Base-by-base conservation (phyloP, 2,113 vertebrate species). In the Tragelaphus scriptus region DNA sequence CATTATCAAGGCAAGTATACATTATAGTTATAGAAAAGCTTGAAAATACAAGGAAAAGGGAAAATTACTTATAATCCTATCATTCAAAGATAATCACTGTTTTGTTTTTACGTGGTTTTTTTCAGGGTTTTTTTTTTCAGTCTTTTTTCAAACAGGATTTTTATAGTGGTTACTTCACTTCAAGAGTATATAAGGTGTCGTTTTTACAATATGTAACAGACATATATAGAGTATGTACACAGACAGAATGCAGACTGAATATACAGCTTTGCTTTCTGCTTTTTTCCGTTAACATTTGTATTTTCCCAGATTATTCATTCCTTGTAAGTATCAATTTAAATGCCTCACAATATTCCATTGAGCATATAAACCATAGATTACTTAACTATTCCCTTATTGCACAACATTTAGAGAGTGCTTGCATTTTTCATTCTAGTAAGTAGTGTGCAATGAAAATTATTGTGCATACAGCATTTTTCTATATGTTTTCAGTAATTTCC, bases 231-330 rank as follows among this genome's bases (percentile, higher is more conserved):
- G 6, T 16, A 55, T 36, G 26, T 11, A 32, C 44, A 11, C 3
- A 47, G n/a, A 44, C 3, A 63, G 15, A 75, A 49, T 58, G n/a
- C 8, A 88, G 56, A 55, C 26, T 28, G n/a, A 61, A 32, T 61
- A n/a, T 21, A n/a, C 5, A 58, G 71, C n/a, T 95, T 65, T 89
- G 30, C 65, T 59, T 92, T 75, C 53, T 90, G 85, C 44, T 56
- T 91, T 92, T 90, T 85, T 49, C 56, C 3, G 2, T 51, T 95
- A 79, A 91, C 96, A 93, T 97, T 94, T 93, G 53, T 65, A 86
- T 95, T 91, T 97, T 96, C 89, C 68, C 61, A 90, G 88, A 89
- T 93, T 88, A 88, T 84, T 95, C 93, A 86, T 89, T 89, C 61
- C 82, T 44, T 32, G 12, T 92, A 85, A 96, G 85, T 86, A 56